These are phyloP conservation scores for Hydrozoanthus tunicans DNA, from an alignment of 64 coral and sea anemone species.

Conservation along the genomic window DNA sequence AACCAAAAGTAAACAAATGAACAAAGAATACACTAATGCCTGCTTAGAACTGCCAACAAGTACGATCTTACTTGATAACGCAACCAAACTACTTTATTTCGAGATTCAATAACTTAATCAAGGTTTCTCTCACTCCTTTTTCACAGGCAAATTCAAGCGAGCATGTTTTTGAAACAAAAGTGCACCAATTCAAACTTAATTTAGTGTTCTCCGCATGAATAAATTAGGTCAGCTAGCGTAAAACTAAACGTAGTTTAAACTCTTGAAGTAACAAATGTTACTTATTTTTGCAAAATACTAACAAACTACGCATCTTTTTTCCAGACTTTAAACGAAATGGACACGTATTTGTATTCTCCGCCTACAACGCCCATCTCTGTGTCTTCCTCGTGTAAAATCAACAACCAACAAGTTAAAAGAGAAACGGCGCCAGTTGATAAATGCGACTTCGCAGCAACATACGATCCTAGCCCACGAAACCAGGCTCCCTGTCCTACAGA, in stretches of 20 bases:
- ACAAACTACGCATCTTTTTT: conserved; percentile 18
- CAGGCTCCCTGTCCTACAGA: background rate
- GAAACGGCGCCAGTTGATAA: background rate
- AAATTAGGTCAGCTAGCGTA: background rate
- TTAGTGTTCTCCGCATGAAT: background rate
- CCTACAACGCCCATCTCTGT: conserved; percentile 40
- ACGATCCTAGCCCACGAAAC: background rate
- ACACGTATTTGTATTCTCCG: conserved; percentile 36
- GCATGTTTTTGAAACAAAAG: background rate
- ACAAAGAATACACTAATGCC: too few relatives aligned
- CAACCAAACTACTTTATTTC: too few relatives aligned
- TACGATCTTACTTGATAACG: too few relatives aligned
- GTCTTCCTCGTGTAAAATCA: conserved; percentile 47
- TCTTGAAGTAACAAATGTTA: too few relatives aligned
- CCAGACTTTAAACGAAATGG: conserved; percentile 43
- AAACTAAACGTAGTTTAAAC: background rate
- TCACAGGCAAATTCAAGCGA: background rate
- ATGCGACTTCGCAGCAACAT: conserved; percentile 2
- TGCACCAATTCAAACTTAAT: background rate
- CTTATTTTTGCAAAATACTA: background rate
- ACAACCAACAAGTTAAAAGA: conserved; percentile 22
- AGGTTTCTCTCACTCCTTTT: too few relatives aligned
- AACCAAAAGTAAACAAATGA: too few relatives aligned
- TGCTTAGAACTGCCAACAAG: too few relatives aligned
- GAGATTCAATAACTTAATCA: too few relatives aligned